Conservation (phyloP, 2,888 invertebrate species). For the Meandrusa payeni region DNA sequence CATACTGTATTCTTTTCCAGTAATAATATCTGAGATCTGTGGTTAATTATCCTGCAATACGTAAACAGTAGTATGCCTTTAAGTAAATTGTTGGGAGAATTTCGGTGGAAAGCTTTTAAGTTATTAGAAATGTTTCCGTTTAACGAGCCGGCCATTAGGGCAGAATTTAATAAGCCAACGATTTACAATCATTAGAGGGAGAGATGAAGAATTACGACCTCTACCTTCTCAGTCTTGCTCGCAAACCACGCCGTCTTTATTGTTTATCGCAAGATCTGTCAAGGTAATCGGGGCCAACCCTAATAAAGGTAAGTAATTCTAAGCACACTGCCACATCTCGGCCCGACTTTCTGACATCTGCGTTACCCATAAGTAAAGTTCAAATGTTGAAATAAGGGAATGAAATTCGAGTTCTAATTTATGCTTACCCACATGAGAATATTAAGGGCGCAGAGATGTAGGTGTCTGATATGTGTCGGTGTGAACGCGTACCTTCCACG, state of each 20-base stretch:
- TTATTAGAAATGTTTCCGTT: constrained; percentile 21
- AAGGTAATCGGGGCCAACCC: constrained; percentile 24
- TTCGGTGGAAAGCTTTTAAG: constrained; percentile 11
- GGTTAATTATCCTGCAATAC: no score
- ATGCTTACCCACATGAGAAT: constrained; percentile 51
- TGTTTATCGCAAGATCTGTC: constrained; percentile 25
- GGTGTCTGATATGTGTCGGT: constrained; percentile 33
- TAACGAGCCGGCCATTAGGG: constrained; percentile 22
- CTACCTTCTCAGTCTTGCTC: constrained; percentile 11
- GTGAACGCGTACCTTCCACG: constrained; percentile 44
- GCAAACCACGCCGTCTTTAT: constrained; percentile 21
- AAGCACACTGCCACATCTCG: constrained; percentile 33
- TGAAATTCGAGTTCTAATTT: constrained; percentile 62
- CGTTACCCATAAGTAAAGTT: constrained; percentile 49
- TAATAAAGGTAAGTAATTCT: constrained; percentile 32
- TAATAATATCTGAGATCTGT: no score
- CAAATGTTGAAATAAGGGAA: constrained; percentile 57
- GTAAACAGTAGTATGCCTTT: no score
- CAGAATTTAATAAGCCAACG: constrained; percentile 23
- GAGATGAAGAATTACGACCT: constrained; percentile 21
- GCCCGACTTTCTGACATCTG: constrained; percentile 38
- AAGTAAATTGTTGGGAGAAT: not conserved
- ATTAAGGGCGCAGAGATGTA: constrained; percentile 45
- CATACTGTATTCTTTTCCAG: no score
- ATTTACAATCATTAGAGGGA: constrained; percentile 23